Evolutionary conservation across 2,797 vertebrate genomes (phyloP), one percentile per base, ranked within the genome.

Genomic region (Pangasius sanitwongsei): DNA sequence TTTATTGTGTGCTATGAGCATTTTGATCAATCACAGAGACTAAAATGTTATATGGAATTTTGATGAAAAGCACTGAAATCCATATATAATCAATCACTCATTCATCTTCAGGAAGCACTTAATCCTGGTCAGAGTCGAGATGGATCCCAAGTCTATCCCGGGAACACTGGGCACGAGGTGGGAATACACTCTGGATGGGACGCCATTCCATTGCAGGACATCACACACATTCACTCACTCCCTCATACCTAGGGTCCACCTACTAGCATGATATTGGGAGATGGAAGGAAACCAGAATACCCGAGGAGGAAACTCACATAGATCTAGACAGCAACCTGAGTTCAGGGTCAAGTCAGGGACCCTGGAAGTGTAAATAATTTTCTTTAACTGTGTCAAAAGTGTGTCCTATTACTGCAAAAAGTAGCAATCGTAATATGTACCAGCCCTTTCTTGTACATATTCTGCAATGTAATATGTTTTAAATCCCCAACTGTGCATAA

Each of bases 81-180:
- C 37, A 72, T 23, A 41, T 41, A 74, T 44, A 44, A 74, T 44
- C 59, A 61, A 61, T 25, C 37, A 75, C 9, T 25, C 3, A 25
- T 4, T 44, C 72, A 75, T 75, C 72, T 75, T 75, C 72, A 75
- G 18, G 72, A 75, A 75, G 72, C 41, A 74, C 7, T 12, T 74
- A 12, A 23, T 44, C 41, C 41, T 44, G 23, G 20, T 13, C 67
- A 34, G 31, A 34, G n/a, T 4, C 18, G 28, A 69, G 31, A 4
- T 69, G 57, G 57, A 59, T 59, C 53, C 3, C 12, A 13, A 55
- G 53, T 55, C n/a, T 69, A 69, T 69, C 72, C 5, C 41, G 48
- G 23, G 44, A 34, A 13, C 67, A 16, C 5, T 69, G 20, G 31
- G 41, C 44, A 37, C 25, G 5, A 48, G 41, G 41, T 75, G 41